Conservation (phyloP, 2,113 vertebrate species). For the Charina bottae region DNA sequence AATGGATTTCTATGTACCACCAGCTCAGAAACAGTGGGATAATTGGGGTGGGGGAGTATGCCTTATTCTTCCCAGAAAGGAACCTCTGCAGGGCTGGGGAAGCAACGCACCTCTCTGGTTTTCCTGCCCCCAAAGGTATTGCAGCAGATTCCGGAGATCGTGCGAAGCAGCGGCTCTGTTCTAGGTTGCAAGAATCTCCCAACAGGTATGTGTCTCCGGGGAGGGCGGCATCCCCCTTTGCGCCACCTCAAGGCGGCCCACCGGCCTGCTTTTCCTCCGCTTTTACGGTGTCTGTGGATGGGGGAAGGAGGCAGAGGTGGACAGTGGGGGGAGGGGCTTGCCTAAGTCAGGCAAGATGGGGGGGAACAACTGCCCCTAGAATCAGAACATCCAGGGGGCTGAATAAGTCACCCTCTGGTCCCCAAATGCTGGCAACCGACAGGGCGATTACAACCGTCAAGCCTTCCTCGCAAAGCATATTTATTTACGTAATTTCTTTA, state of each 20-base stretch:
- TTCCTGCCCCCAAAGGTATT: slow-evolving; percentile 49
- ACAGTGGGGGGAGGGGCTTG: neutral
- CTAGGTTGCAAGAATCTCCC: slow-evolving; percentile 53
- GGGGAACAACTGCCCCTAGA: too few relatives aligned
- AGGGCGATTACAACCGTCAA: neutral
- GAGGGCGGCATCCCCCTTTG: fast-evolving
- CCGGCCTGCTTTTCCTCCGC: too few relatives aligned
- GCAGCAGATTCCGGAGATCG: slow-evolving; percentile 59
- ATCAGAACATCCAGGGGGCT: too few relatives aligned
- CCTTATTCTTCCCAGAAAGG: neutral
- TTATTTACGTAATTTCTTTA: too few relatives aligned
- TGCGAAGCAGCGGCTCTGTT: slow-evolving; percentile 57
- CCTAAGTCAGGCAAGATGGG: neutral
- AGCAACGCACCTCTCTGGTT: neutral
- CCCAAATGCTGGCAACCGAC: neutral
- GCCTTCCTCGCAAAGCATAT: too few relatives aligned
- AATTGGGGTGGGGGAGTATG: too few relatives aligned
- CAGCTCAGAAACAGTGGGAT: too few relatives aligned
- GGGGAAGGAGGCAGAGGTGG: neutral
- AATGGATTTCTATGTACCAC: too few relatives aligned
- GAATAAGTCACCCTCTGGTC: too few relatives aligned
- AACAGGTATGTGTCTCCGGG: slow-evolving; percentile 51
- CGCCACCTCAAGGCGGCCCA: fast-evolving
- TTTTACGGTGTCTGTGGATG: neutral
- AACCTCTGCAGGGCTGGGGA: neutral